These are phyloP conservation scores for Alces alces DNA, from an alignment of 2,113 vertebrate genomes.

Conservation along the genomic window DNA sequence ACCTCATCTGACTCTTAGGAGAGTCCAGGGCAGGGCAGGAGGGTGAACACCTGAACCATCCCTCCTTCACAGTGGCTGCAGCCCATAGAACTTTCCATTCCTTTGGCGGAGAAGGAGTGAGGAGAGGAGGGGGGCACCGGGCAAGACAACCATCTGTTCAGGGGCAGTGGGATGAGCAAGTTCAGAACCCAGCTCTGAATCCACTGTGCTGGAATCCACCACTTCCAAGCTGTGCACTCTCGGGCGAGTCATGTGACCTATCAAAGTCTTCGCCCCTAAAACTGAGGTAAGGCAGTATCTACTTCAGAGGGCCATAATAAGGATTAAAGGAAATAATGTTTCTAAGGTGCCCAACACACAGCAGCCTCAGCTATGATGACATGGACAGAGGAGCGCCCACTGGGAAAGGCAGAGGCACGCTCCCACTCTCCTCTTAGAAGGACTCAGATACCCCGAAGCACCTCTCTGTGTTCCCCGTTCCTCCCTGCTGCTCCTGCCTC, in stretches of 20 bases:
- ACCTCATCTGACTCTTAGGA: background rate
- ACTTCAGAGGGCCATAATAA: background rate
- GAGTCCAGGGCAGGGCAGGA: background rate
- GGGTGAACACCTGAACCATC: background rate
- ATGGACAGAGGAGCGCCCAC: background rate
- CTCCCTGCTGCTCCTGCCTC: fast-evolving
- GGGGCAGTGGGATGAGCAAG: too few species aligned
- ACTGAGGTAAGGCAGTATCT: background rate
- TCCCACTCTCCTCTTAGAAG: background rate
- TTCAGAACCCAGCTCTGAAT: background rate
- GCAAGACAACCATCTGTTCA: background rate
- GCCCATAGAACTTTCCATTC: background rate
- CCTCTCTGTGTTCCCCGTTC: background rate
- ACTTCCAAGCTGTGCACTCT: background rate
- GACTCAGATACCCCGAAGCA: background rate
- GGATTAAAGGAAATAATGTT: background rate
- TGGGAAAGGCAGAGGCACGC: background rate
- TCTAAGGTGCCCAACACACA: background rate
- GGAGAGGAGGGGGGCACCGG: background rate
- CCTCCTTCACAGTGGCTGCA: background rate
- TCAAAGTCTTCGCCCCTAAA: background rate
- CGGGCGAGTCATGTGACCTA: fast-evolving
- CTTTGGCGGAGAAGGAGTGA: background rate
- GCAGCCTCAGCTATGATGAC: background rate
- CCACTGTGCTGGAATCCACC: background rate